Evolutionary conservation across 2,797 vertebrate species (phyloP), one percentile per base, ranked within the genome.

Genomic region (Hozukius guyotensis): DNA sequence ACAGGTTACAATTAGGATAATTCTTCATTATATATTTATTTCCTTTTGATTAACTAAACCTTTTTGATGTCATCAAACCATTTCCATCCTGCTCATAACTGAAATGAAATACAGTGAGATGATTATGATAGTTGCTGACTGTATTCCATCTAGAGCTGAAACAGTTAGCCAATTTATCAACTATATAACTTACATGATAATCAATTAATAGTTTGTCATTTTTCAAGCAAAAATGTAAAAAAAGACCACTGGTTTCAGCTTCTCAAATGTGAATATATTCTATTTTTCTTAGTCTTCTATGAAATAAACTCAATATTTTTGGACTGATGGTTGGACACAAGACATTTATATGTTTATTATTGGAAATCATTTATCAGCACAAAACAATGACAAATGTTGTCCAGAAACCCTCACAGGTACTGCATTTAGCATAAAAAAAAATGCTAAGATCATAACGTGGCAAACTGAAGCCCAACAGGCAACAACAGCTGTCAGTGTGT

Each of bases 1-100:
- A 84, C 80, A 82, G 81, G 78, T 84, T 81, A 84, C 74, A 80
- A 70, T 85, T 63, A 76, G 66, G 16, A 81, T 76, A 36, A 81
- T 83, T 84, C 24, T 52, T 68, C 22, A 76, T 80, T 63, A 57
- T 78, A 20, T 77, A 6, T 75, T 62, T 74, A 62, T 46, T 71
- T 67, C 24, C 24, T 79, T 81, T 86, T 78, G n/a, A 87, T 84
- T 63, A 72, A 65, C 22, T 22, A 42, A 72, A 81, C 62, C 72
- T 78, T 78, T 78, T 79, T 77, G 38, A 84, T 83, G 52, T 83
- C 22, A 59, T 69, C 25, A 31, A 49, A 11, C 24, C 32, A 22
- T 68, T 76, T 73, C 9, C 20, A 32, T 71, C 4, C 34, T 56
- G 8, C 2, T 72, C 38, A 29, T 27, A 55, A 31, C 16, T 32